Conservation (phyloP, 53 echinoderm and acorn worm species). For the Hippasteria phrygiana region DNA sequence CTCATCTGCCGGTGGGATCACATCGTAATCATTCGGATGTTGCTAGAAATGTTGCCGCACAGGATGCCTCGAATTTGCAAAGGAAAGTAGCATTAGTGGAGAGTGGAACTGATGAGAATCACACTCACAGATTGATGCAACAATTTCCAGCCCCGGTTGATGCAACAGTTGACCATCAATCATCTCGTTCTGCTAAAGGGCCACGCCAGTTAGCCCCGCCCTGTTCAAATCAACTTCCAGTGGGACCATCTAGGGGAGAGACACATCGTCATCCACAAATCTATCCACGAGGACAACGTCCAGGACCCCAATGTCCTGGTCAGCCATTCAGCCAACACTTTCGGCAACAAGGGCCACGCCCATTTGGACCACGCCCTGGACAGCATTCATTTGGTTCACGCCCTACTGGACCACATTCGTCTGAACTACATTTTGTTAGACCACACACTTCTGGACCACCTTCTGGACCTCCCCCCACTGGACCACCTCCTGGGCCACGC, state of each 20-base stretch:
- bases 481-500: neutral
- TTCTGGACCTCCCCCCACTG: conserved; percentile 11
- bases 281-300: neutral
- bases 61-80: neutral
- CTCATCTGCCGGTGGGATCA: neutral
- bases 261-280: neutral
- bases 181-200: neutral
- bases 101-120: too few relatives aligned
- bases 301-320: neutral
- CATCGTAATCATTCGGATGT: neutral
- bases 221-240: neutral
- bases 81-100: neutral
- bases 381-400: neutral
- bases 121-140: neutral
- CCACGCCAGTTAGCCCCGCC: neutral
- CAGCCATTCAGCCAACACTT: neutral
- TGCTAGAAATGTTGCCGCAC: neutral
- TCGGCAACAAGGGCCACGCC: conserved; percentile 10
- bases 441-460: conserved; percentile 10
- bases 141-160: neutral
- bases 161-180: neutral
- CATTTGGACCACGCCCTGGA: conserved; percentile 19
- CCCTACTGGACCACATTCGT: neutral
- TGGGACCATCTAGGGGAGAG: neutral
- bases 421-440: neutral